Conservation (phyloP, 2,113 vertebrate species). For the Hipposideros armiger region DNA sequence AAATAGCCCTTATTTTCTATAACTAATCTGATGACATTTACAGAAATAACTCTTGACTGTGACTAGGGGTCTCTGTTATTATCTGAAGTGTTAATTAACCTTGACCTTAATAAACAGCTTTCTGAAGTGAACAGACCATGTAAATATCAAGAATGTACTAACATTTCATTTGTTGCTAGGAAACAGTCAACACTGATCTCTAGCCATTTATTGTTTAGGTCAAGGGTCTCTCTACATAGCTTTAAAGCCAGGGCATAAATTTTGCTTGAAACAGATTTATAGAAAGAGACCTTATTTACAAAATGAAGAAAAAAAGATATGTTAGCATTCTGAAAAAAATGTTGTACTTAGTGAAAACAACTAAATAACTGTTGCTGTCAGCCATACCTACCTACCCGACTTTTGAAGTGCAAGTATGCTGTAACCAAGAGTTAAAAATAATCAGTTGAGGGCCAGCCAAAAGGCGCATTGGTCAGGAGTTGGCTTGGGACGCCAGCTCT, state of each 20-base stretch:
- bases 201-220: conserved; percentile 53
- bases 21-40: conserved; percentile 62
- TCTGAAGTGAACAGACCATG: conserved; percentile 60
- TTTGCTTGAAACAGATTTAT: conserved; percentile 27
- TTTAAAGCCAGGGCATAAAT: conserved; percentile 2
- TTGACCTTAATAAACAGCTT: conserved; percentile 69
- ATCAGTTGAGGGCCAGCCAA: neutral
- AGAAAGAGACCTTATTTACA: neutral
- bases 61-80: conserved; percentile 42
- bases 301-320: neutral
- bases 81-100: conserved; percentile 65
- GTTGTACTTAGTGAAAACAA: neutral
- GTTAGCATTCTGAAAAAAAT: neutral
- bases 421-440: neutral
- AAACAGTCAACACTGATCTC: conserved; percentile 56
- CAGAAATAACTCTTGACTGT: conserved; percentile 52
- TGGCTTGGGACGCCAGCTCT: no score
- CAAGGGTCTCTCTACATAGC: neutral
- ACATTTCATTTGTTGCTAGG: conserved; percentile 68
- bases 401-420: neutral
- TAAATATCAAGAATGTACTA: conserved; percentile 57
- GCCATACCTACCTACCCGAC: neutral
- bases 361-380: neutral
- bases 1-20: conserved; percentile 45
- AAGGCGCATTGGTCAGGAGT: no score